phyloP scores from a whole-genome alignment of 2,113 vertebrate genomes.

The Ophthalmolycus amberensis region DNA sequence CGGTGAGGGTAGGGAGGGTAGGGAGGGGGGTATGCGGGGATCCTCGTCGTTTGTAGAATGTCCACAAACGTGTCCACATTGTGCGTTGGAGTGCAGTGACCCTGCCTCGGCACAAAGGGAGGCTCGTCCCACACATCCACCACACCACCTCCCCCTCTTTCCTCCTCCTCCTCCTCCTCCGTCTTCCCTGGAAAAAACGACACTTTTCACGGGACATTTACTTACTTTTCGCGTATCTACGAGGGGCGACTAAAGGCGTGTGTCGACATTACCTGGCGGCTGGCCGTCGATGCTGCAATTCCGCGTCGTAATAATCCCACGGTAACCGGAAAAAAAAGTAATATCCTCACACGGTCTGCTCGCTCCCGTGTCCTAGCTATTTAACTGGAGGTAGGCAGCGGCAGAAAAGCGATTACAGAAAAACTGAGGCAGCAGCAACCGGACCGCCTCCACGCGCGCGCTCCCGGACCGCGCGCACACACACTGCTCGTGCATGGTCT shows the following conservation, averaged over 20 bases:
- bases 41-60: slow-evolving; percentile 62
- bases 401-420: slow-evolving; percentile 79
- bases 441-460: slow-evolving; percentile 86
- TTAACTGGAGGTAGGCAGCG: slow-evolving; percentile 81
- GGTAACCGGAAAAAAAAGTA: slow-evolving; percentile 49
- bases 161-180: slow-evolving; percentile 30
- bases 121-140: slow-evolving; percentile 78
- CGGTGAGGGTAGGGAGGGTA: not conserved
- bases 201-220: slow-evolving; percentile 82
- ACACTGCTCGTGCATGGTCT: slow-evolving; percentile 66
- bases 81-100: slow-evolving; percentile 67
- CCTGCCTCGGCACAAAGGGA: slow-evolving; percentile 82
- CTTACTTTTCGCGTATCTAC: slow-evolving; percentile 70
- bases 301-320: slow-evolving; percentile 76
- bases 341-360: slow-evolving; percentile 75
- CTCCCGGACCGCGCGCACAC: slow-evolving; percentile 67
- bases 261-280: slow-evolving; percentile 68
- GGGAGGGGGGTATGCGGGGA: slow-evolving; percentile 29
- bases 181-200: slow-evolving; percentile 66
- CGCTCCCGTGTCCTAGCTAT: slow-evolving; percentile 82
- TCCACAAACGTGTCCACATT: slow-evolving; percentile 77
- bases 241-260: slow-evolving; percentile 25
- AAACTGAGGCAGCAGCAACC: slow-evolving; percentile 74
- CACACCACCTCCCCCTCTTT: not conserved
- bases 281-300: slow-evolving; percentile 79